Conservation (phyloP, 2,888 invertebrate species). For the Dynastes tityus region DNA sequence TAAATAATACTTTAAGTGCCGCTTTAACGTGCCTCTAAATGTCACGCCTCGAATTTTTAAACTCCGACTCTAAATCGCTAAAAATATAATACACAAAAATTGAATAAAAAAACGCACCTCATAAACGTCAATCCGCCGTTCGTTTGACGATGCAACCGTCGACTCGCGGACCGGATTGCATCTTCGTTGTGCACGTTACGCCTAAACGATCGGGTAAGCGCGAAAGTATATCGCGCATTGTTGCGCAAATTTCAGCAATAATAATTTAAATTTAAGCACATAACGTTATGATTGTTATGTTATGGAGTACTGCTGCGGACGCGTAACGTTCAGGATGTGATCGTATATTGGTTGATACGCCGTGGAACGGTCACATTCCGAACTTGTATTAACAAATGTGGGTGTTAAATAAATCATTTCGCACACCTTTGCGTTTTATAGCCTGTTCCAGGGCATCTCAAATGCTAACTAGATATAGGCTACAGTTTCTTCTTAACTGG, state of each 20-base stretch:
- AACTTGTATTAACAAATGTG: slow-evolving; percentile 64
- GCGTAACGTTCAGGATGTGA: slow-evolving; percentile 59
- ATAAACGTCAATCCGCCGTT: slow-evolving; percentile 66
- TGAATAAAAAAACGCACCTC: slow-evolving; percentile 64
- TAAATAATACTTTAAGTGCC: slow-evolving; percentile 71
- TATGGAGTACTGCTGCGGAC: slow-evolving; percentile 60
- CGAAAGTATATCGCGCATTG: slow-evolving; percentile 53
- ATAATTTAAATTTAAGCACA: slow-evolving; percentile 68
- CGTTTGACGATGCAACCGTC: slow-evolving; percentile 53
- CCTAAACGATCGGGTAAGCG: slow-evolving; percentile 31
- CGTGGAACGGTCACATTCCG: slow-evolving; percentile 58
- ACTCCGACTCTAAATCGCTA: slow-evolving; percentile 64
- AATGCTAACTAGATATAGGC: slow-evolving; percentile 60
- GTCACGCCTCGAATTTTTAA: slow-evolving; percentile 69
- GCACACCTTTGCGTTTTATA: slow-evolving; percentile 64
- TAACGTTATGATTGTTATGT: slow-evolving; percentile 66
- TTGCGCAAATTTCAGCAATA: slow-evolving; percentile 61
- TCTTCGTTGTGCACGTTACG: slow-evolving; percentile 31
- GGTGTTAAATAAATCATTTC: slow-evolving; percentile 67
- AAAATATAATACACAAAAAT: slow-evolving; percentile 66
- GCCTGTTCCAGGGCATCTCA: slow-evolving; percentile 62
- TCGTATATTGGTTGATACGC: slow-evolving; percentile 46
- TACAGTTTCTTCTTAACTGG: slow-evolving; percentile 51
- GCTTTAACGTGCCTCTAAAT: slow-evolving; percentile 71
- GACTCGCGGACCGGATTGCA: slow-evolving; percentile 58